phyloP scores from a whole-genome alignment of 1,140 invertebrate genomes.

The Leucophenga varia region DNA sequence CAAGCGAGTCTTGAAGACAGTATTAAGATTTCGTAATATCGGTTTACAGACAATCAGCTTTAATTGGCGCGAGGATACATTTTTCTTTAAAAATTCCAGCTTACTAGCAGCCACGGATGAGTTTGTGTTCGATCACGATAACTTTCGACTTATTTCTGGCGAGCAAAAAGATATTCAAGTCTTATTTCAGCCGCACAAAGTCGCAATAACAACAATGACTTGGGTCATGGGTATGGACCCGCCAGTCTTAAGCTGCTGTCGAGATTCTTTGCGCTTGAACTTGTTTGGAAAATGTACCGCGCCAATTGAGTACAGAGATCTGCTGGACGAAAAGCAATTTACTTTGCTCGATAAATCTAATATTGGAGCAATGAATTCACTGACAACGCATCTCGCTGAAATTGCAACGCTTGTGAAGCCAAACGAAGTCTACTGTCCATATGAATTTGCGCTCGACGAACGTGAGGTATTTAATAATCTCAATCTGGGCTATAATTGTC shows the following conservation, averaged over 20 bases:
- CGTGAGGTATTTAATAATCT: slow-evolving; percentile 31
- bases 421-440: slow-evolving; percentile 28
- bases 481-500: slow-evolving; percentile 30
- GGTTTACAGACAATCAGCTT: too few species aligned
- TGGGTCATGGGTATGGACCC: slow-evolving; percentile 16
- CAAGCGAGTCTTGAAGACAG: too few species aligned
- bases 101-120: slow-evolving; percentile 1
- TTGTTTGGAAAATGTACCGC: slow-evolving; percentile 27
- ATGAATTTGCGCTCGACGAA: slow-evolving; percentile 30
- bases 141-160: slow-evolving; percentile 9
- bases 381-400: slow-evolving; percentile 21
- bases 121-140: slow-evolving; percentile 6
- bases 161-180: slow-evolving; percentile 6
- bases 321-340: slow-evolving; percentile 13
- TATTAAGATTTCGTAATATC: too few species aligned
- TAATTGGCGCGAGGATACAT: background rate
- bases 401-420: slow-evolving; percentile 23
- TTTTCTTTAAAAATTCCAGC: background rate
- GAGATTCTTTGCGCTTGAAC: slow-evolving; percentile 13
- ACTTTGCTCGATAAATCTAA: slow-evolving; percentile 20
- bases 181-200: slow-evolving; percentile 9
- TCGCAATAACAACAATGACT: slow-evolving; percentile 3
- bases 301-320: slow-evolving; percentile 13
- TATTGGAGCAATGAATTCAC: background rate
- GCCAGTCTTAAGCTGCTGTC: slow-evolving; percentile 22